These are phyloP conservation scores for Lethenteron camtschaticum DNA, from an alignment of 2,113 vertebrate genomes.

Conservation along the genomic window DNA sequence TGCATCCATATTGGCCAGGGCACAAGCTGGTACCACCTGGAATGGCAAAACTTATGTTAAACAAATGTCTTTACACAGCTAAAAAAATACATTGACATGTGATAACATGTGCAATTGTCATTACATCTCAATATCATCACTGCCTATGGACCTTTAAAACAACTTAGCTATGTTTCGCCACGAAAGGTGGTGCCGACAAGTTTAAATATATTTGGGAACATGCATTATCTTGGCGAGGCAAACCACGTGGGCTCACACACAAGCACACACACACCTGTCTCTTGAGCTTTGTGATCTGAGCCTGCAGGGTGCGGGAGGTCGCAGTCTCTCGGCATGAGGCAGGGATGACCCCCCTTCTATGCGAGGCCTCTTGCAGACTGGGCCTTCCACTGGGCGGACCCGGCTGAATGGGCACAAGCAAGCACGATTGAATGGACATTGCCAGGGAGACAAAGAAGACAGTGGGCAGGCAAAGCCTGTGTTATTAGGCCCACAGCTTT, in stretches of 20 bases:
- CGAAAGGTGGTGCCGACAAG: too few relatives aligned
- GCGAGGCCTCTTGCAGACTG: slow-evolving; percentile 5
- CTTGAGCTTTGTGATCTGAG: slow-evolving; percentile 8
- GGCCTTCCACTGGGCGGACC: slow-evolving; percentile 1
- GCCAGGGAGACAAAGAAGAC: neutral
- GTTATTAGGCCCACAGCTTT: too few relatives aligned
- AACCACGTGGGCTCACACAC: neutral
- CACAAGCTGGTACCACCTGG: too few relatives aligned
- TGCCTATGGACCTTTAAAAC: too few relatives aligned
- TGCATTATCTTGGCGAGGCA: neutral
- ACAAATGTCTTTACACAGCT: neutral
- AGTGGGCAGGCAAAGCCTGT: too few relatives aligned
- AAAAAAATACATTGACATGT: neutral
- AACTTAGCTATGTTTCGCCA: too few relatives aligned
- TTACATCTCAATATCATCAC: neutral
- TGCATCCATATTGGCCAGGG: too few relatives aligned
- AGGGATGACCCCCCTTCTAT: slow-evolving; percentile 6
- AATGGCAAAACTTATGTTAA: neutral
- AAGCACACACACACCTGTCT: slow-evolving; percentile 7
- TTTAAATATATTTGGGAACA: too few relatives aligned
- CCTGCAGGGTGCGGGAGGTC: slow-evolving; percentile 7
- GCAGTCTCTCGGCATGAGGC: neutral
- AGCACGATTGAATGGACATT: neutral
- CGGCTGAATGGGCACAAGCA: neutral
- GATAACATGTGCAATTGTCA: neutral